phyloP scores from a whole-genome alignment of 2,888 invertebrate species.

The Drosophila macrothrix region DNA sequence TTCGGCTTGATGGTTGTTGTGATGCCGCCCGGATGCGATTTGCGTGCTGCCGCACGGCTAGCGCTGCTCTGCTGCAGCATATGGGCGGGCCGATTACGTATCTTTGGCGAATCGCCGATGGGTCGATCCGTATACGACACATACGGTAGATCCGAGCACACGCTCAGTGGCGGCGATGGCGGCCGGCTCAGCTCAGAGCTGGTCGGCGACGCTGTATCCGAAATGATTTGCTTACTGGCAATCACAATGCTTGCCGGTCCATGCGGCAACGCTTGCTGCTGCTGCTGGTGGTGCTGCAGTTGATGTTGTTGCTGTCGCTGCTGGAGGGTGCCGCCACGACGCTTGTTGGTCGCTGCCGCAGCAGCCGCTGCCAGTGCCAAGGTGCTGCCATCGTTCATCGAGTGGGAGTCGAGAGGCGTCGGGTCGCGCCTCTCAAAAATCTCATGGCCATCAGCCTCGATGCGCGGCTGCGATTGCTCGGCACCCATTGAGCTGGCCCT shows the following conservation, averaged over 20 bases:
- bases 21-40: conserved; percentile 76
- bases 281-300: conserved; percentile 35
- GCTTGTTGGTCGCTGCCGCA: conserved; percentile 73
- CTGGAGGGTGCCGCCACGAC: conserved; percentile 53
- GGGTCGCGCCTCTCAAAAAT: conserved; percentile 72
- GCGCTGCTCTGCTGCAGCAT: conserved; percentile 67
- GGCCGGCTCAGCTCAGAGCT: conserved; percentile 86
- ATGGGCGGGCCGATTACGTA: conserved; percentile 86
- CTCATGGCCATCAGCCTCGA: conserved; percentile 79
- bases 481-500: conserved; percentile 86
- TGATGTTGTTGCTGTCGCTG: conserved; percentile 47
- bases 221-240: conserved; percentile 68
- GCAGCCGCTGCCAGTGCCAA: conserved; percentile 56
- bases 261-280: conserved; percentile 32
- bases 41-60: conserved; percentile 73
- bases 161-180: conserved; percentile 94
- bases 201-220: conserved; percentile 79
- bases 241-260: conserved; percentile 69
- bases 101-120: conserved; percentile 95
- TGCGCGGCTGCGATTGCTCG: conserved; percentile 87
- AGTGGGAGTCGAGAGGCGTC: background rate
- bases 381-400: conserved; percentile 49
- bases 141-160: conserved; percentile 95
- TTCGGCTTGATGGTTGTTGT: conserved; percentile 82
- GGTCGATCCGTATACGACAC: conserved; percentile 96